A percentile compares a stretch with the other conserved stretches of the same genome.
Evolutionary conservation across 2,113 vertebrate species (phyloP).

Genomic region (Centropus unirufus): DNA sequence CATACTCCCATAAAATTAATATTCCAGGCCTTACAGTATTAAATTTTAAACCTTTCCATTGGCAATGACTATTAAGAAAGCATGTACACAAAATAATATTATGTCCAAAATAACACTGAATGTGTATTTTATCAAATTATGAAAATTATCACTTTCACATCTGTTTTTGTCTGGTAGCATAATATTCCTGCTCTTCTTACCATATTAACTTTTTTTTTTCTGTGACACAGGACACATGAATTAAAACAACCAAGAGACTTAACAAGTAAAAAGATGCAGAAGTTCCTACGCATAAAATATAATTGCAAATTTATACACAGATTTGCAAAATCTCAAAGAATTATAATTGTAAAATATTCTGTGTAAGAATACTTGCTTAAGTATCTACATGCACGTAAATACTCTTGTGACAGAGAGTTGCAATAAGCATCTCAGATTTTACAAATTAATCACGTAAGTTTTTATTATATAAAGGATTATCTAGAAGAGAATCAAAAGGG

Average conservation of each 20-base stretch:
- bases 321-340: not conserved
- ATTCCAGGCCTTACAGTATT: not conserved
- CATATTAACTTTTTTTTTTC: not conserved
- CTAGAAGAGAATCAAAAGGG: not conserved
- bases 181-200: not conserved
- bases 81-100: not conserved
- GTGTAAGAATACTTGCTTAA: not conserved
- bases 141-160: not conserved
- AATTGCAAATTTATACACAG: not conserved
- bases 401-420: not conserved
- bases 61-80: not conserved
- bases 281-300: not conserved
- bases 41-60: not conserved
- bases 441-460: not conserved
- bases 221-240: fast-evolving
- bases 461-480: not conserved
- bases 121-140: not conserved
- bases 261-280: not conserved
- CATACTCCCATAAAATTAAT: not conserved
- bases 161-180: not conserved
- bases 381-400: not conserved
- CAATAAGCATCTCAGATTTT: not conserved
- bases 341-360: not conserved
- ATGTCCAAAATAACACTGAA: not conserved
- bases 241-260: not conserved